These are phyloP conservation scores for Dasysyrphus albostriatus DNA, from an alignment of 2,888 invertebrate species.

Conservation along the genomic window DNA sequence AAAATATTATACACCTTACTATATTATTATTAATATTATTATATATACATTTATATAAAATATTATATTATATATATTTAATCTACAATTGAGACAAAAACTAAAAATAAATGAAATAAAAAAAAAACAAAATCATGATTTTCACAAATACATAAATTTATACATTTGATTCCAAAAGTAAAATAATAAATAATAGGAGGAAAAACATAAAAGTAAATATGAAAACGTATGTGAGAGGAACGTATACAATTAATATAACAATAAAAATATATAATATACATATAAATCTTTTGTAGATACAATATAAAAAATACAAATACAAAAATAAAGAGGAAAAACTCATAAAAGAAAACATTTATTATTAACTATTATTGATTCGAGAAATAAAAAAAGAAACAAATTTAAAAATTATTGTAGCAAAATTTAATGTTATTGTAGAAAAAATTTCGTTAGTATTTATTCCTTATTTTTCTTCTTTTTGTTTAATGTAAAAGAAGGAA, in stretches of 20 bases:
- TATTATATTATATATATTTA: slow-evolving; percentile 75
- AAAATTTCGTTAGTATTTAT: slow-evolving; percentile 49
- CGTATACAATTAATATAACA: slow-evolving; percentile 75
- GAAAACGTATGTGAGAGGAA: slow-evolving; percentile 75
- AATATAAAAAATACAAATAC: slow-evolving; percentile 45
- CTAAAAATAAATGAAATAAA: slow-evolving; percentile 22
- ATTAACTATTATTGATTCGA: slow-evolving; percentile 60
- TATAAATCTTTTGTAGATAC: slow-evolving; percentile 72
- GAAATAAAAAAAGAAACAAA: slow-evolving; percentile 12
- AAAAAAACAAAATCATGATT: slow-evolving; percentile 64
- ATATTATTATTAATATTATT: slow-evolving; percentile 75
- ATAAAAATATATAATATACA: slow-evolving; percentile 51
- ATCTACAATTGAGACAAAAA: slow-evolving; percentile 70
- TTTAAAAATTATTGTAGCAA: slow-evolving; percentile 54
- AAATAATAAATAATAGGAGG: slow-evolving; percentile 29
- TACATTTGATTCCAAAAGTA: slow-evolving; percentile 72
- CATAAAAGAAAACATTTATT: slow-evolving; percentile 48
- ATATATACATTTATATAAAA: slow-evolving; percentile 75
- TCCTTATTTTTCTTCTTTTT: slow-evolving; percentile 25
- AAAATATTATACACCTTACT: slow-evolving; percentile 75
- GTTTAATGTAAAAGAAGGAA: slow-evolving; percentile 26
- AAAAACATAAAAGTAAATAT: slow-evolving; percentile 37
- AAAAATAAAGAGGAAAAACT: slow-evolving; percentile 44
- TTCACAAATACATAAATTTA: slow-evolving; percentile 73
- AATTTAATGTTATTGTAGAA: slow-evolving; percentile 63